Percentiles rank a stretch among this genome's conserved stretches.
phyloP scores from a whole-genome alignment of 2,888 invertebrate genomes.

The Polylopha cassiicola region DNA sequence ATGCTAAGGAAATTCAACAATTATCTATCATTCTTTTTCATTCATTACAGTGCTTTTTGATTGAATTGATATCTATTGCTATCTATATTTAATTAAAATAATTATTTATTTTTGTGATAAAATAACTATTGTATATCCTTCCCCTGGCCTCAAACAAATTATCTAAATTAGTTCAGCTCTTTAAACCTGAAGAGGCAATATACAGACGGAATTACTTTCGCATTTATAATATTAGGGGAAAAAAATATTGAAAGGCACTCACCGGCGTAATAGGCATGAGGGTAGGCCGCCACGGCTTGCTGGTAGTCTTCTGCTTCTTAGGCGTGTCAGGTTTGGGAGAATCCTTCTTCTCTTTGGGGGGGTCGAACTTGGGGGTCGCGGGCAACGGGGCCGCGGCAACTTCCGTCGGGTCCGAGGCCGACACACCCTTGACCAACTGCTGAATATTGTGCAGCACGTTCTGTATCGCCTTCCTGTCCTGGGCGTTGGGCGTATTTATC shows the following conservation, averaged over 20 bases:
- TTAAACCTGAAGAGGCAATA: too few species aligned
- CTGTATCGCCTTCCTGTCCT: conserved; percentile 66
- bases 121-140: not conserved
- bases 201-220: not conserved
- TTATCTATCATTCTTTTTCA: too few species aligned
- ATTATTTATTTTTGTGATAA: too few species aligned
- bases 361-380: conserved; percentile 37
- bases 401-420: conserved; percentile 65
- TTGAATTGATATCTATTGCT: too few species aligned
- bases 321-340: conserved; percentile 45
- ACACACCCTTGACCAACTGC: conserved; percentile 67
- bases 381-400: conserved; percentile 59
- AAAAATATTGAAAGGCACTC: conserved; percentile 30
- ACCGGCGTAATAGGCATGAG: conserved; percentile 81
- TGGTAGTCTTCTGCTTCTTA: conserved; percentile 69
- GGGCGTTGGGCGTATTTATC: conserved; percentile 70
- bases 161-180: too few species aligned
- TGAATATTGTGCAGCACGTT: conserved; percentile 70
- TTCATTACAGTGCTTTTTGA: too few species aligned
- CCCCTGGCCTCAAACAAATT: too few species aligned
- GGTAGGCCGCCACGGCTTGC: conserved; percentile 84
- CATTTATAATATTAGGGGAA: not conserved
- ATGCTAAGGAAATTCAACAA: too few species aligned
- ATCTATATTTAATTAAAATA: too few species aligned
- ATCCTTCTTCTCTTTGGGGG: conserved; percentile 55